phyloP scores from a whole-genome alignment of 2,113 vertebrate genomes.

The Perca fluviatilis region DNA sequence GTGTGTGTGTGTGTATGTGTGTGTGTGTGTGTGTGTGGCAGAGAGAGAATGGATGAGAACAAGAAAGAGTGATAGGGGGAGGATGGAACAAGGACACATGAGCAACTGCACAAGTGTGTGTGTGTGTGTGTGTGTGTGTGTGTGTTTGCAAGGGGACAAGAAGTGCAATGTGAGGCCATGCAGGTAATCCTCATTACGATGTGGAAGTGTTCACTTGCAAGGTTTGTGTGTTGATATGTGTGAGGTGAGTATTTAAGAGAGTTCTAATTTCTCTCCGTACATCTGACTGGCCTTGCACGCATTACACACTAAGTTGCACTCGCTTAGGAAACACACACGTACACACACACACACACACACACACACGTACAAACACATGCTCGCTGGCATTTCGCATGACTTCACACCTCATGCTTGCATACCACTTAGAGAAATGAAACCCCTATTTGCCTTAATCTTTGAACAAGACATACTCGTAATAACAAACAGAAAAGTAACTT shows the following conservation, averaged over 20 bases:
- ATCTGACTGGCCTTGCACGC: constrained; percentile 63
- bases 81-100: constrained; percentile 60
- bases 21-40: constrained; percentile 36
- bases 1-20: constrained; percentile 50
- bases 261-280: constrained; percentile 58
- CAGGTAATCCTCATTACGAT: constrained; percentile 75
- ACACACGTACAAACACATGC: constrained; percentile 62
- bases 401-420: constrained; percentile 56
- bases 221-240: constrained; percentile 37
- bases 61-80: constrained; percentile 59
- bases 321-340: constrained; percentile 52
- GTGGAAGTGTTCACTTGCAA: constrained; percentile 66
- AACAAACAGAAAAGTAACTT: constrained; percentile 42
- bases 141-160: constrained; percentile 34
- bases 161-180: constrained; percentile 75
- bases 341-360: constrained; percentile 3
- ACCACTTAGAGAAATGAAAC: constrained; percentile 66
- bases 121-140: constrained; percentile 48
- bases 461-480: constrained; percentile 35
- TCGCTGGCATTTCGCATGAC: constrained; percentile 57
- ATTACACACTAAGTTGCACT: constrained; percentile 80
- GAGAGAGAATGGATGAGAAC: constrained; percentile 61
- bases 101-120: constrained; percentile 49
- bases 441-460: constrained; percentile 54
- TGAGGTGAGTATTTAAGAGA: constrained; percentile 69